These are phyloP conservation scores for Cossypha polioptera DNA, from an alignment of 2,797 vertebrate genomes.

Conservation along the genomic window DNA sequence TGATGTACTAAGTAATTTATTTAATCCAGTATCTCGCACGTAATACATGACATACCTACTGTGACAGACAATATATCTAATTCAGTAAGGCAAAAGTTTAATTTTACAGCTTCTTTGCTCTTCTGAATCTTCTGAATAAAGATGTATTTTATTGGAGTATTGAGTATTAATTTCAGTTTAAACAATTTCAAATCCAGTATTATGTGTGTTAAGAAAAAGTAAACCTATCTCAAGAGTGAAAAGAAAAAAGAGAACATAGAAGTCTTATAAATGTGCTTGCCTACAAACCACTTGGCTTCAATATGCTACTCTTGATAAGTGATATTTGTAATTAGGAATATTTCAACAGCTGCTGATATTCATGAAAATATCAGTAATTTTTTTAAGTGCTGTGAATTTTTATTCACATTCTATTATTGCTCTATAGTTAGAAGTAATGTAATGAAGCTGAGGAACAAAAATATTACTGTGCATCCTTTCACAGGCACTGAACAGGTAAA, in stretches of 20 bases:
- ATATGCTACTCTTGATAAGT: neutral
- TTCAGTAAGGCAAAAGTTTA: constrained; percentile 1
- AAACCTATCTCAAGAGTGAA: neutral
- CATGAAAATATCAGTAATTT: neutral
- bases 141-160: neutral
- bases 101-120: constrained; percentile 4
- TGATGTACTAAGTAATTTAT: constrained; percentile 23
- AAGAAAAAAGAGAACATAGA: neutral
- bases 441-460: neutral
- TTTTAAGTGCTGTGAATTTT: neutral
- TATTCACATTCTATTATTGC: neutral
- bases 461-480: neutral
- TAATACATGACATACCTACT: neutral
- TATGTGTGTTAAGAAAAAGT: neutral
- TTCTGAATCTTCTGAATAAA: constrained; percentile 2
- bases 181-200: neutral
- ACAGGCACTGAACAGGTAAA: neutral
- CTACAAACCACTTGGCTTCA: neutral
- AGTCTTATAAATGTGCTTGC: neutral
- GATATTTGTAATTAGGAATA: constrained; percentile 25
- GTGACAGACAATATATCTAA: constrained; percentile 11
- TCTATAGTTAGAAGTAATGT: neutral
- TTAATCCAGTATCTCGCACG: neutral
- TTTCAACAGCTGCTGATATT: constrained; percentile 11
- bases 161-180: neutral